phyloP scores from a whole-genome alignment of 2,113 vertebrate species.

The Pongo abelii region DNA sequence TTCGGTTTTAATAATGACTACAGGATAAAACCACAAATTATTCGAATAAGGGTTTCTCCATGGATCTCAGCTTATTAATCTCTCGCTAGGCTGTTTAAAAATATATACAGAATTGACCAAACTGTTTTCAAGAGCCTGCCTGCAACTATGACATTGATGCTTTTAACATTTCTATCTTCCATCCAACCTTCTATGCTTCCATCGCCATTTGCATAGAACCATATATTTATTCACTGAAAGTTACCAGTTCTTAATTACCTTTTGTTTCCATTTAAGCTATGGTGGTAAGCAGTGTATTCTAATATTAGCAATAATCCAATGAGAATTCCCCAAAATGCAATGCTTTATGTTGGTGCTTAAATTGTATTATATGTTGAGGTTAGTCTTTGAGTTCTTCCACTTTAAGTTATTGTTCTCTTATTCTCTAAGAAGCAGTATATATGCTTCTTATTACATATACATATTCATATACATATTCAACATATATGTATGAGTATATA shows the following conservation, averaged over 20 bases:
- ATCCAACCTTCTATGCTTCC: neutral
- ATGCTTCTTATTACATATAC: too few species aligned
- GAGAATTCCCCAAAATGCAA: neutral
- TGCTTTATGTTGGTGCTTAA: neutral
- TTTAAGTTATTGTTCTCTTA: neutral
- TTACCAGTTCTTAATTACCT: neutral
- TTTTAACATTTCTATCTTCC: neutral
- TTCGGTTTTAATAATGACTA: conserved; percentile 31
- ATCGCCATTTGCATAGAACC: neutral
- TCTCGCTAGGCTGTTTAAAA: neutral
- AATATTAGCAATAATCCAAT: neutral
- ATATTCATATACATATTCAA: too few species aligned
- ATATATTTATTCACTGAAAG: neutral
- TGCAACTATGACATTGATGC: neutral
- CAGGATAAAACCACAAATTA: neutral
- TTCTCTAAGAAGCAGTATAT: neutral
- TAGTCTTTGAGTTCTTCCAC: neutral
- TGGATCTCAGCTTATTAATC: neutral
- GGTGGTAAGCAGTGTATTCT: neutral
- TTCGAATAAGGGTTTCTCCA: neutral
- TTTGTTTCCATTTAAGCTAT: neutral
- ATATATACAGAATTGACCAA: neutral
- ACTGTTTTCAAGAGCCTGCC: neutral
- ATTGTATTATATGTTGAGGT: neutral
- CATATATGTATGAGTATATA: too few species aligned